These are phyloP conservation scores for Clusia tigrina DNA, from an alignment of 2,888 invertebrate genomes.

Conservation along the genomic window DNA sequence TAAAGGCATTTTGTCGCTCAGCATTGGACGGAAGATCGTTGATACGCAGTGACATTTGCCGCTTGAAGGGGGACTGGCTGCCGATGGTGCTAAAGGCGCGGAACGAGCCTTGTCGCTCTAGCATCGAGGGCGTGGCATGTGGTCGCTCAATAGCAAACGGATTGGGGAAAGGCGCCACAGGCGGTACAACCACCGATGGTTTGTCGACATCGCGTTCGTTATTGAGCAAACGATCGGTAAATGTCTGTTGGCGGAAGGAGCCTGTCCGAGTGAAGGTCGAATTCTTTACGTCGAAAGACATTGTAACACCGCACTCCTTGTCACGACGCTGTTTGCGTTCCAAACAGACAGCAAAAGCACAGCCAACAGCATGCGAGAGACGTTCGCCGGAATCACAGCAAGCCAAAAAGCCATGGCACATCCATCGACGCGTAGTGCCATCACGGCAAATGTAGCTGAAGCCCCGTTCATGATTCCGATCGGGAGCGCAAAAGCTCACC, in stretches of 20 bases:
- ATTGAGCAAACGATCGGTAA: slow-evolving; percentile 77
- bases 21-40: slow-evolving; percentile 95
- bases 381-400: slow-evolving; percentile 96
- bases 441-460: slow-evolving; percentile 98
- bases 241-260: slow-evolving; percentile 85
- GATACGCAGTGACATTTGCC: slow-evolving; percentile 93
- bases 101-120: slow-evolving; percentile 95
- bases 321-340: slow-evolving; percentile 97
- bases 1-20: slow-evolving; percentile 73
- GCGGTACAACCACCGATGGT: slow-evolving; percentile 61
- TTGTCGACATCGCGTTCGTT: slow-evolving; percentile 65
- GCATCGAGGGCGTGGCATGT: slow-evolving; percentile 92
- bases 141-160: slow-evolving; percentile 95
- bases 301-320: slow-evolving; percentile 93
- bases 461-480: slow-evolving; percentile 95
- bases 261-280: slow-evolving; percentile 93
- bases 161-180: slow-evolving; percentile 75
- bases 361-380: slow-evolving; percentile 98
- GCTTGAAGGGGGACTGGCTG: slow-evolving; percentile 90
- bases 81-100: slow-evolving; percentile 82
- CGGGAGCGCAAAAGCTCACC: slow-evolving; percentile 99
- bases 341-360: slow-evolving; percentile 97
- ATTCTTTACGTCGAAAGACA: slow-evolving; percentile 89
- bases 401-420: slow-evolving; percentile 99
- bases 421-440: slow-evolving; percentile 98